Conservation (phyloP, 1,140 invertebrate genomes). For the Drosophila ohnishii region DNA sequence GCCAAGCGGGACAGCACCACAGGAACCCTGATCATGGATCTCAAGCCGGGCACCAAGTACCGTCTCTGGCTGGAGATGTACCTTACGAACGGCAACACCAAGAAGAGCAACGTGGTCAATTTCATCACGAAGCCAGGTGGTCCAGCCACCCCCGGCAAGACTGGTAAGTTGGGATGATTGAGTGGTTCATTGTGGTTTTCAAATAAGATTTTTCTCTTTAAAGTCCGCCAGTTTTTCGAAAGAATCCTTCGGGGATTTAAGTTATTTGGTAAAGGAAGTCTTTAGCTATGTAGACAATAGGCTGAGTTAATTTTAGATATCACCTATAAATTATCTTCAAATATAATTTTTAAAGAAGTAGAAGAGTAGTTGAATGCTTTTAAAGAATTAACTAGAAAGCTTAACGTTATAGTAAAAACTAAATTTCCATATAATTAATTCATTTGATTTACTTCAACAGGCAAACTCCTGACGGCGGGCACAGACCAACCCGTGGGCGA, state of each 20-base stretch:
- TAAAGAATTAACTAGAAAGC: neutral
- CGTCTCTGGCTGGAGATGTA: conserved; percentile 94
- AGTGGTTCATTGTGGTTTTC: neutral
- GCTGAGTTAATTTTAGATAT: neutral
- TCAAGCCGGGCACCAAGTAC: conserved; percentile 93
- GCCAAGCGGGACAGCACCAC: conserved; percentile 91
- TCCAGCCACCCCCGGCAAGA: conserved; percentile 83
- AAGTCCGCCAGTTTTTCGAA: conserved; percentile 70
- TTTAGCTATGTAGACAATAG: no score
- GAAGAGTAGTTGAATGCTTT: no score
- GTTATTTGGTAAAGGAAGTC: conserved; percentile 67
- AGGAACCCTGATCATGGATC: conserved; percentile 87
- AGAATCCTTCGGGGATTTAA: conserved; percentile 64
- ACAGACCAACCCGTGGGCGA: conserved; percentile 85
- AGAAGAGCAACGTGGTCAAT: conserved; percentile 94
- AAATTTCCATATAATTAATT: no score
- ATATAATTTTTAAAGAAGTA: neutral
- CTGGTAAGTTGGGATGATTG: conserved; percentile 45
- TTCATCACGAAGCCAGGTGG: conserved; percentile 92
- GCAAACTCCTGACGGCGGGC: conserved; percentile 86
- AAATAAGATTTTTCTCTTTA: conserved; percentile 23
- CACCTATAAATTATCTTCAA: neutral
- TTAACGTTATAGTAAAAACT: no score
- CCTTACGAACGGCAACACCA: conserved; percentile 93
- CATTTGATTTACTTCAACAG: conserved; percentile 61